These are phyloP conservation scores for Cephalotes varians DNA, from an alignment of 2,888 invertebrate species.

Conservation along the genomic window DNA sequence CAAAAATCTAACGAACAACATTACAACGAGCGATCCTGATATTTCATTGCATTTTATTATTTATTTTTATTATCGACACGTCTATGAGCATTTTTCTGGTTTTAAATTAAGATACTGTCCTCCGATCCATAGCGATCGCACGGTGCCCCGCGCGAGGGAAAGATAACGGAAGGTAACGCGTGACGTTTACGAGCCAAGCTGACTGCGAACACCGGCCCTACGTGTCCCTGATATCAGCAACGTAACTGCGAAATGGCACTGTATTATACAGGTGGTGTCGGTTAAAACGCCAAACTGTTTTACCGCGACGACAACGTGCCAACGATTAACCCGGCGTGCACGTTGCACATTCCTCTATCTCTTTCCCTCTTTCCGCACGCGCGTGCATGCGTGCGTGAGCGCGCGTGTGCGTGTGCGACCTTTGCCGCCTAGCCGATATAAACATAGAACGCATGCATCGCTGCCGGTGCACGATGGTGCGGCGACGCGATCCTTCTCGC, in stretches of 20 bases:
- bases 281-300: constrained; percentile 82
- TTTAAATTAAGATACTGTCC: neutral
- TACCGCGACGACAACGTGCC: constrained; percentile 82
- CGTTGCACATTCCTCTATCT: constrained; percentile 54
- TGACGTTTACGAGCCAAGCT: neutral
- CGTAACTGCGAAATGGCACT: constrained; percentile 40
- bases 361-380: constrained; percentile 41
- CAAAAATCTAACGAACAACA: neutral
- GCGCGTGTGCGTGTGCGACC: constrained; percentile 47
- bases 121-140: neutral
- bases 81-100: neutral
- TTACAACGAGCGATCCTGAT: neutral
- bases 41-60: neutral
- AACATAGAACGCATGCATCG: constrained; percentile 58
- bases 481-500: constrained; percentile 4
- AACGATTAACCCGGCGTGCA: constrained; percentile 82
- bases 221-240: constrained; percentile 9
- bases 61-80: neutral
- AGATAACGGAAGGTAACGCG: neutral
- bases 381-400: constrained; percentile 13
- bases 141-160: neutral
- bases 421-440: constrained; percentile 66
- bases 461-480: constrained; percentile 37
- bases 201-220: neutral
- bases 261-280: constrained; percentile 55